phyloP scores from a whole-genome alignment of 2,888 invertebrate species.

The Apamea epomidion region DNA sequence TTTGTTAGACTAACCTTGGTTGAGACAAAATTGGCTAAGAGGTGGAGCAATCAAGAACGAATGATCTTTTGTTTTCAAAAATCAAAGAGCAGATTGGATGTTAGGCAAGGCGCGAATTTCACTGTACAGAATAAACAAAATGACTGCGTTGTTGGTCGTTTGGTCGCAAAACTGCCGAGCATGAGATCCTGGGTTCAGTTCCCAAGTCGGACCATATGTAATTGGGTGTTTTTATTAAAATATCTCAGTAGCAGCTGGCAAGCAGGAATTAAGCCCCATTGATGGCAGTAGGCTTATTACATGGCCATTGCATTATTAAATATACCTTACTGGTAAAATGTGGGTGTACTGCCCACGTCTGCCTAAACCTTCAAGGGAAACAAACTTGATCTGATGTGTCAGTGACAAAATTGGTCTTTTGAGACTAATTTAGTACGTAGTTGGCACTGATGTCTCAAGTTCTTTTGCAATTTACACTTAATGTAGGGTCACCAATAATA shows the following conservation, averaged over 20 bases:
- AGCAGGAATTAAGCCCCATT: background rate
- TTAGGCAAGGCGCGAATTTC: background rate
- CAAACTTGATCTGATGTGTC: background rate
- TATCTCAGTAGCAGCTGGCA: background rate
- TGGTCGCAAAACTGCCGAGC: background rate
- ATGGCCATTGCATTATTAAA: background rate
- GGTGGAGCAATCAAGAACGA: background rate
- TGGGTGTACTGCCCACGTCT: background rate
- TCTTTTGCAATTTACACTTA: background rate
- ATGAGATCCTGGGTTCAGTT: background rate
- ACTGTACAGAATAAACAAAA: background rate
- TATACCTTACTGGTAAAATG: background rate
- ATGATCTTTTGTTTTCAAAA: background rate
- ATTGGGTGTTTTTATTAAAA: background rate
- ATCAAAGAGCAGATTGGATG: background rate
- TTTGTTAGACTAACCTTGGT: slow-evolving; percentile 38
- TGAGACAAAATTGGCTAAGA: slow-evolving; percentile 1
- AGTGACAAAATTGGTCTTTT: background rate
- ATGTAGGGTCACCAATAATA: background rate
- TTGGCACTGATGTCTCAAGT: background rate
- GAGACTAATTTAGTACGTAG: background rate
- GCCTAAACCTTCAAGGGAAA: background rate
- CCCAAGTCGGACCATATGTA: background rate
- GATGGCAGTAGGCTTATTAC: background rate
- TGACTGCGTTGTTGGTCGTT: background rate